Percentiles rank a stretch among this genome's conserved stretches.
These are phyloP conservation scores for Halocaridina rubra DNA, from an alignment of 2,888 invertebrate species.

Conservation along the genomic window DNA sequence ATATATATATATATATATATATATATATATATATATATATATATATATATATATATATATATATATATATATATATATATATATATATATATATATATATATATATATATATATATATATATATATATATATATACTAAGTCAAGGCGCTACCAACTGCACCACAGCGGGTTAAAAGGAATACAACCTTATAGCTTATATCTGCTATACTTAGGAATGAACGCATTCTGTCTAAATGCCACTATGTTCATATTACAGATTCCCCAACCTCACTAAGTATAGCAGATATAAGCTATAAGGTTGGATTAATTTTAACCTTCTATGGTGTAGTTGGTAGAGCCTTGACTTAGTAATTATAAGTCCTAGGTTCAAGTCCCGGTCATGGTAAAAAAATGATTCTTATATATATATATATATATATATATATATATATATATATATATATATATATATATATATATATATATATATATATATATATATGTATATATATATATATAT, in stretches of 20 bases:
- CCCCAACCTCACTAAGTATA: background rate
- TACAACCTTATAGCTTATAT: too few relatives aligned
- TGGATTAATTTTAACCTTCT: too few relatives aligned
- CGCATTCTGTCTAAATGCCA: too few relatives aligned
- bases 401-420: background rate
- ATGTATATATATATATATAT: background rate
- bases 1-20: background rate
- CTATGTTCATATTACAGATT: background rate
- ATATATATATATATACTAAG: too few relatives aligned
- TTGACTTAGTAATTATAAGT: too few relatives aligned
- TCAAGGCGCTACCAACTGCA: too few relatives aligned
- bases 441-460: background rate
- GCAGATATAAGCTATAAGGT: too few relatives aligned
- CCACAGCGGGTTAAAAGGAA: too few relatives aligned
- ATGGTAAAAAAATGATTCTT: background rate
- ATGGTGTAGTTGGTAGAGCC: too few relatives aligned
- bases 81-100: background rate
- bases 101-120: too few relatives aligned
- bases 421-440: constrained; percentile 2
- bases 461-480: background rate
- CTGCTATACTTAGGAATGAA: background rate
- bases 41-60: background rate
- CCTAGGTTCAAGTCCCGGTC: too few relatives aligned
- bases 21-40: background rate
- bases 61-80: background rate